Percentiles rank a stretch among this genome's conserved stretches.
phyloP scores from a whole-genome alignment of 2,797 vertebrate genomes.

The Euthynnus affinis region DNA sequence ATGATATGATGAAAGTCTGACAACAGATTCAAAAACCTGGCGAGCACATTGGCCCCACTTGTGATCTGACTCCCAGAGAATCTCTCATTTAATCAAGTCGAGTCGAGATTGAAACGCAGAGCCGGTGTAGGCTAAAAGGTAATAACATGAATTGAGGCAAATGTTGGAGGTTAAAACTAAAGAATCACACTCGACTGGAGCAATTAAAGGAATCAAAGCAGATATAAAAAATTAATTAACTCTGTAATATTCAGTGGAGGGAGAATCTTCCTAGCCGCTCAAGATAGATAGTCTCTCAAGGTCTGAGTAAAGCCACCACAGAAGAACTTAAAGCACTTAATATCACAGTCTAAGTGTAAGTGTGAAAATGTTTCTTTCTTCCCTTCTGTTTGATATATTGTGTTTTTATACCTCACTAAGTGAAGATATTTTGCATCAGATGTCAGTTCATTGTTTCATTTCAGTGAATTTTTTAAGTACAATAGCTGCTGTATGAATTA shows the following conservation, averaged over 20 bases:
- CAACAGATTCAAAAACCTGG: conserved; percentile 21
- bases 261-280: conserved; percentile 33
- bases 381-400: not conserved
- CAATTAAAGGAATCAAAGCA: conserved; percentile 57
- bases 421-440: conserved; percentile 41
- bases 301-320: conserved; percentile 15
- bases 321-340: conserved; percentile 21
- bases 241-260: conserved; percentile 34
- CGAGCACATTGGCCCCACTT: conserved; percentile 8
- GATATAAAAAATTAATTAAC: conserved; percentile 64
- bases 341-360: conserved; percentile 8
- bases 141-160: conserved; percentile 33
- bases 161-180: conserved; percentile 41
- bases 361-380: conserved; percentile 29
- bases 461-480: conserved; percentile 67
- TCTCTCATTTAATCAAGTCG: conserved; percentile 39
- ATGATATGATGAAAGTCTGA: conserved; percentile 5
- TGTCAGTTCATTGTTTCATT: conserved; percentile 70
- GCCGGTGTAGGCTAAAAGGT: not conserved
- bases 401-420: conserved; percentile 47
- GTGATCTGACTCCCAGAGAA: conserved; percentile 12
- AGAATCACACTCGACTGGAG: conserved; percentile 40
- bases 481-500: conserved; percentile 73
- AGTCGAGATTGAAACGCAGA: conserved; percentile 13
- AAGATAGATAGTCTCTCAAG: conserved; percentile 40